Conservation (phyloP, 2,113 vertebrate genomes). For the Okapia johnstoni region DNA sequence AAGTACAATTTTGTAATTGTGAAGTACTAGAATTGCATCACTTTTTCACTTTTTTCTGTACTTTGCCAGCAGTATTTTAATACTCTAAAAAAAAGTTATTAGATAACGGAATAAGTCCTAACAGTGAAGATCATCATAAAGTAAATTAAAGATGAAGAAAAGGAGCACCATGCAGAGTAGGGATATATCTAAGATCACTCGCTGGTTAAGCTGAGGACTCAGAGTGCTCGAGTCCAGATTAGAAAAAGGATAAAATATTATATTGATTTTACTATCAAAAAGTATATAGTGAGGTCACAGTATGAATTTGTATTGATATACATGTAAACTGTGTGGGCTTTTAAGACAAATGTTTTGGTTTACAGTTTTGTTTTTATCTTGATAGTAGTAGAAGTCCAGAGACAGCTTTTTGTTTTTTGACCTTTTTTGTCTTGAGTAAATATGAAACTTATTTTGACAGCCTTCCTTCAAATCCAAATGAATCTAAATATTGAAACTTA, state of each 20-base stretch:
- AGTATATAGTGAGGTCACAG: background rate
- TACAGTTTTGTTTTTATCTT: slow-evolving; percentile 33
- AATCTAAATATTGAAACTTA: slow-evolving; percentile 26
- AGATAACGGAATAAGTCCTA: background rate
- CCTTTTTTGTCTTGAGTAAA: background rate
- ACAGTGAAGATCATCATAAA: background rate
- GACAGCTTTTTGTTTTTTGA: background rate
- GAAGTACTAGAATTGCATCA: background rate
- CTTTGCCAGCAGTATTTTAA: slow-evolving; percentile 16
- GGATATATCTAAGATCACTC: background rate
- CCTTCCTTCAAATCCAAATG: background rate
- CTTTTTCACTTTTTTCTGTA: background rate
- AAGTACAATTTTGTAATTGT: background rate
- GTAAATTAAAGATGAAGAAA: background rate
- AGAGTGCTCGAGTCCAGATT: background rate
- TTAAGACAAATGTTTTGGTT: slow-evolving; percentile 2
- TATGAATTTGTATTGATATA: background rate
- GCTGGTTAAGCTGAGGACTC: background rate
- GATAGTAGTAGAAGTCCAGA: background rate
- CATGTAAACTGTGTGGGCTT: background rate
- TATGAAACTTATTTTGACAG: background rate
- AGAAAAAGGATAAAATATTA: background rate
- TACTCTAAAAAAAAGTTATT: background rate
- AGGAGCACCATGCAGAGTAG: background rate
- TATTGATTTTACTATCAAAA: background rate